A percentile compares a stretch with the other conserved stretches of the same genome.
These are phyloP conservation scores for Leptarthrus brevirostris DNA, from an alignment of 2,888 invertebrate species.

Conservation along the genomic window DNA sequence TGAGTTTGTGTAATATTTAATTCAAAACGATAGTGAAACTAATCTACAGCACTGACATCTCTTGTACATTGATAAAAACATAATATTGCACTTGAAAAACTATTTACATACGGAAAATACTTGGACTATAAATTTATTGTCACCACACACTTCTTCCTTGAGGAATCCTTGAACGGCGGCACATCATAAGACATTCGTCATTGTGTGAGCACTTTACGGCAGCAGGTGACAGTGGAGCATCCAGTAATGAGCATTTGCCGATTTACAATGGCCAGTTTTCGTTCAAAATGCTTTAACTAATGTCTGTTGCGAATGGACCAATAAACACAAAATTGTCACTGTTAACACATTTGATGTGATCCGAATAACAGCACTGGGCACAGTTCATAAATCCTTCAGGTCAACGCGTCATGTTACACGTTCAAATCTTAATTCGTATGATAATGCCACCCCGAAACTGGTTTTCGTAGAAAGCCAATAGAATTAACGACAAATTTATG, in stretches of 20 bases:
- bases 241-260: too few species aligned
- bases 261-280: too few species aligned
- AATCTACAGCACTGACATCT: constrained; percentile 34
- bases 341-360: background rate
- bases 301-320: background rate
- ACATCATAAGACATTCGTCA: background rate
- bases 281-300: background rate
- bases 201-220: background rate
- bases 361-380: background rate
- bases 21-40: constrained; percentile 12
- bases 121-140: constrained; percentile 19
- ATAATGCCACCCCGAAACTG: background rate
- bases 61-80: constrained; percentile 35
- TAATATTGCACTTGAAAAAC: constrained; percentile 34
- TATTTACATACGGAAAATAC: constrained; percentile 17
- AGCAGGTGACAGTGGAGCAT: too few species aligned
- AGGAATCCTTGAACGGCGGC: constrained; percentile 1
- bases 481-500: background rate
- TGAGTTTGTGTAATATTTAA: background rate
- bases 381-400: background rate
- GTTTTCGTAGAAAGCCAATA: background rate
- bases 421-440: background rate
- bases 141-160: constrained; percentile 38
- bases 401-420: background rate
- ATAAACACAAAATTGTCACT: background rate